Evolutionary conservation across 2,113 vertebrate genomes (phyloP), one percentile per base, ranked within the genome.

Genomic region (Burhinus bistriatus): DNA sequence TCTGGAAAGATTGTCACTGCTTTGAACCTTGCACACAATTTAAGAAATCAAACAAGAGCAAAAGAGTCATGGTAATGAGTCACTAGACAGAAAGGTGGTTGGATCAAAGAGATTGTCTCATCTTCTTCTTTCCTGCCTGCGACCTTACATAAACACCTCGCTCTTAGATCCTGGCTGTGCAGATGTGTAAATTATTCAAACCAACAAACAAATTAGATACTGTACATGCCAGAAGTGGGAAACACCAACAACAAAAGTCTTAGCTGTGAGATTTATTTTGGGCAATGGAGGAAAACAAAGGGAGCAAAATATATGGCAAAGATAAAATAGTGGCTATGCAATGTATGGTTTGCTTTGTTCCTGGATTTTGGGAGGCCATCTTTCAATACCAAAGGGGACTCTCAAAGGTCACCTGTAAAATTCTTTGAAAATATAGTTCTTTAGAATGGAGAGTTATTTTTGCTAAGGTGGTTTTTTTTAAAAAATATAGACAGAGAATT

Each of bases 51-150:
- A 95, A 94, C 64, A 68, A 68, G 49, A 93, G 70, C 21, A 12
- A 90, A 93, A 93, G 62, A 75, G 58, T 92, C 59, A 30, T 69
- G 83, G 81, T 83, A 97, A 57, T 83, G 85, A 96, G 73, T 87
- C 91, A 90, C 66, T 83, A 94, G 90, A 62, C 64, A 91, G 57
- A 78, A 91, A 93, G 54, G 85, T 94, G 40, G 27, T 55, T 16
- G 78, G 85, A 97, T 97, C 95, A 97, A 96, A 97, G 76, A 70
- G 44, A 38, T 32, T 1, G n/a, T 89, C 87, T 97, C 87, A 88
- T 85, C 47, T 27, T 25, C 65, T 72, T 83, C 61, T 93, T 85
- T 83, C 66, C 81, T 91, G 49, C 77, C 71, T 83, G 3, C 1
- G 8, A 93, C 83, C 90, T 94, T 69, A 71, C 49, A 77, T 38